Percentiles rank a stretch among this genome's conserved stretches.
Conservation (phyloP, 2,113 vertebrate genomes). For the Piaya cayana region DNA sequence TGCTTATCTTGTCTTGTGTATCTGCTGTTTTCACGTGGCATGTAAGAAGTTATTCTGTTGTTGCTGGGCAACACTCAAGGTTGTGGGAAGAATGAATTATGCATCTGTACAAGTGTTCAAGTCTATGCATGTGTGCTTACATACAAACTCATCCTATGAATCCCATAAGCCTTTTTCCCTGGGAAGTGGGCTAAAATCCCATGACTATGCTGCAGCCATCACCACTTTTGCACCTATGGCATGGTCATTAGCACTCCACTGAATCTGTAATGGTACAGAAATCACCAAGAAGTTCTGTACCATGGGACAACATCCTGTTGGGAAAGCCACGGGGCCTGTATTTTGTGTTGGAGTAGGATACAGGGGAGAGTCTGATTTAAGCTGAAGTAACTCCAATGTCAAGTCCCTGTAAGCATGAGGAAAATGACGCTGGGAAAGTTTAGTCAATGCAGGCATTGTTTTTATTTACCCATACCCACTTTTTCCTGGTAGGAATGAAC, state of each 20-base stretch:
- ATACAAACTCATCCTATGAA: fast-evolving
- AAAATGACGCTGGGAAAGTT: neutral
- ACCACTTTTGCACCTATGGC: neutral
- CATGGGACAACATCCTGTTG: neutral
- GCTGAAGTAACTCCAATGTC: neutral
- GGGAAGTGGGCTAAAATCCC: neutral
- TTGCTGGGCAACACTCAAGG: neutral
- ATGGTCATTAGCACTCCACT: neutral
- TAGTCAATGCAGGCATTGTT: neutral
- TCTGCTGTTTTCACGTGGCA: neutral
- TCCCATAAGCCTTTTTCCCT: neutral
- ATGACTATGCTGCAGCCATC: neutral
- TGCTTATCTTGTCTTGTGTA: neutral
- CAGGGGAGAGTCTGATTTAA: neutral
- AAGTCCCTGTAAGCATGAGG: neutral
- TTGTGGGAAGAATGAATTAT: neutral
- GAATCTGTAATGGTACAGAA: neutral
- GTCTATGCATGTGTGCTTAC: no score
- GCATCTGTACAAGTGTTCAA: no score
- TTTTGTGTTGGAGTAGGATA: neutral
- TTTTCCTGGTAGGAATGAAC: constrained; percentile 55
- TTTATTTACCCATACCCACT: neutral
- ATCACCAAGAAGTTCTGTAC: neutral
- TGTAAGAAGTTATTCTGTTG: neutral
- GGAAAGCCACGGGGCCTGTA: neutral